Evolutionary conservation across 1,140 invertebrate species (phyloP), one percentile per base, ranked within the genome.

Genomic region (Anoplolepis gracilipes): DNA sequence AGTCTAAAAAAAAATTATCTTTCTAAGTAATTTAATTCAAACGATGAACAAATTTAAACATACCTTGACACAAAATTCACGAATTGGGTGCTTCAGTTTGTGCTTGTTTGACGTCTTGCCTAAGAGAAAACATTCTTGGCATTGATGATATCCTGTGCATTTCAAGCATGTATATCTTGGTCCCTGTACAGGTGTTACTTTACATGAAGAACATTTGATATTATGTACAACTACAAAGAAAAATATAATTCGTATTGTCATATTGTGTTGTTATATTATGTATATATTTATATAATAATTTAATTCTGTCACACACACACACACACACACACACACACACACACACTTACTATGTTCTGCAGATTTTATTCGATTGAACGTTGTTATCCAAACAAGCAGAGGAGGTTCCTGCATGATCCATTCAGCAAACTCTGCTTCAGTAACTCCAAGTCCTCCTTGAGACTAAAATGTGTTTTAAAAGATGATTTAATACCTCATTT

Each of bases 111-210:
- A 96, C 78, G 95, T 96, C 90, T 96, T 95, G n/a, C 97, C 97
- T 88, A 96, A 95, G 92, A 98, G 97, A 94, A 98, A 98, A 93
- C 97, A 98, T 53, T 96, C 96, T 92, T 98, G 97, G 92, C 97
- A 98, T 84, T 97, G 96, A 94, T 98, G 97, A 93, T 97, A 97
- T 86, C 96, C 96, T 85, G 97, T 96, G 91, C 97, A 98, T 88
- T 96, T 96, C 84, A 98, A 92, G 93, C 97, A 98, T 49, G 96
- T 96, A 93, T 98, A 98, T 85, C 96, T 93, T 13, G 96, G 93
- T 33, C 96, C 96, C 87, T 94, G 93, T 65, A 96, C 93, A 5
- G 96, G 95, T 46, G 94, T 93, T 59, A 92, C 90, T 92, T 96
- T 95, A 89, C 96, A 97, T 3, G 95, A 94, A 22, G 95, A 94